Conservation (phyloP, 1,140 invertebrate genomes). For the Drepana arcuata region DNA sequence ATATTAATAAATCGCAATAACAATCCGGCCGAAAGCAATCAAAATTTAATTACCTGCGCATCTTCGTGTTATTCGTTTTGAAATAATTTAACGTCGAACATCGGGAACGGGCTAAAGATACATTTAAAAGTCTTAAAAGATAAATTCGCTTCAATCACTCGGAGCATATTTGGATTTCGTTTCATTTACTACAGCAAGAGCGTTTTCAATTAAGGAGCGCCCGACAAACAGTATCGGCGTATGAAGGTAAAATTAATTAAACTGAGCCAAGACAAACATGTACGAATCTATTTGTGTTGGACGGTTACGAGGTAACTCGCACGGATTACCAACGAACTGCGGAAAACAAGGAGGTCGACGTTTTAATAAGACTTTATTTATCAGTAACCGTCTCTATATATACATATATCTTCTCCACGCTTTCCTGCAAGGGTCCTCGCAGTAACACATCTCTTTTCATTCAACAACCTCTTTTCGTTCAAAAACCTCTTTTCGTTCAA, state of each 20-base stretch:
- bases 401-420: too few species aligned
- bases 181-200: constrained; percentile 68
- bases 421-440: too few species aligned
- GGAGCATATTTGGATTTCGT: constrained; percentile 68
- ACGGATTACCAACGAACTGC: too few species aligned
- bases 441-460: too few species aligned
- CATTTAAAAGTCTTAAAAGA: constrained; percentile 69
- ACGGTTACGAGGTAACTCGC: constrained; percentile 44
- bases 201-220: constrained; percentile 69
- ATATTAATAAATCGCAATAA: constrained; percentile 53
- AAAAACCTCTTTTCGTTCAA: too few species aligned
- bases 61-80: constrained; percentile 26
- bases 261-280: constrained; percentile 67
- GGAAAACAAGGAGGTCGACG: too few species aligned
- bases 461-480: too few species aligned
- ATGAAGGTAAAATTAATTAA: constrained; percentile 72
- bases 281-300: constrained; percentile 66
- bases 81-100: constrained; percentile 41
- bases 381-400: too few species aligned
- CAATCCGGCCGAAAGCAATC: constrained; percentile 46
- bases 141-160: constrained; percentile 69
- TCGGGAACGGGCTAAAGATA: constrained; percentile 49
- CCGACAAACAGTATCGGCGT: constrained; percentile 68
- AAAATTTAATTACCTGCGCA: constrained; percentile 55
- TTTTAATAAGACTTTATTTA: too few species aligned